A percentile compares a stretch with the other conserved stretches of the same genome.
These are phyloP conservation scores for Adelges cooleyi DNA, from an alignment of 1,140 invertebrate genomes.

Conservation along the genomic window DNA sequence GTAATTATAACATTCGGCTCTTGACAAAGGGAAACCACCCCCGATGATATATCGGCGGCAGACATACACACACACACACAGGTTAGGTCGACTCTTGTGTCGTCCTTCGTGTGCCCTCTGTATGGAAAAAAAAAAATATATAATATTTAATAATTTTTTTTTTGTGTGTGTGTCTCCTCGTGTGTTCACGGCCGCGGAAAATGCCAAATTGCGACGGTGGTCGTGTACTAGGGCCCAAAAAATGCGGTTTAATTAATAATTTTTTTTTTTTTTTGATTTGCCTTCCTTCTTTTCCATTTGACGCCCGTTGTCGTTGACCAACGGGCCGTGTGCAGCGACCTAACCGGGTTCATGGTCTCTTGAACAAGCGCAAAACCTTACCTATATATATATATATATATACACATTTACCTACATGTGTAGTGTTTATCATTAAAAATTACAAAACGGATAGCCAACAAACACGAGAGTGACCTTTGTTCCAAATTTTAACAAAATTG, in stretches of 20 bases:
- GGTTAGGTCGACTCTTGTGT: no score
- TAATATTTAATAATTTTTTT: neutral
- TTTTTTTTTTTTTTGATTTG: no score
- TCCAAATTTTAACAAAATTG: no score
- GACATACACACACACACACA: no score
- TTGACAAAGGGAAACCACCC: constrained; percentile 21
- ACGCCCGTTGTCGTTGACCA: constrained; percentile 17
- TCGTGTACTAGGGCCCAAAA: neutral
- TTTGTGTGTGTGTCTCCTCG: neutral
- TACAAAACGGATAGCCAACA: no score
- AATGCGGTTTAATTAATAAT: constrained; percentile 23
- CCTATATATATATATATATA: no score
- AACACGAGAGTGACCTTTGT: no score
- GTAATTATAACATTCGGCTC: constrained; percentile 24
- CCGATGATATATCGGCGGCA: constrained; percentile 15
- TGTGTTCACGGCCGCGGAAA: constrained; percentile 19
- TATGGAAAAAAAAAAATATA: no score
- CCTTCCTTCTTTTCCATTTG: neutral
- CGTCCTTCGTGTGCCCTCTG: no score
- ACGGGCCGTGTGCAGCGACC: neutral
- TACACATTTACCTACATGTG: no score
- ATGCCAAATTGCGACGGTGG: constrained; percentile 15
- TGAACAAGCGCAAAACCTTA: neutral
- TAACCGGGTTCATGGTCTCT: neutral
- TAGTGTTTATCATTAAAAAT: no score